Conservation (phyloP, 2,113 vertebrate species). For the Lepisosteus oculatus region DNA sequence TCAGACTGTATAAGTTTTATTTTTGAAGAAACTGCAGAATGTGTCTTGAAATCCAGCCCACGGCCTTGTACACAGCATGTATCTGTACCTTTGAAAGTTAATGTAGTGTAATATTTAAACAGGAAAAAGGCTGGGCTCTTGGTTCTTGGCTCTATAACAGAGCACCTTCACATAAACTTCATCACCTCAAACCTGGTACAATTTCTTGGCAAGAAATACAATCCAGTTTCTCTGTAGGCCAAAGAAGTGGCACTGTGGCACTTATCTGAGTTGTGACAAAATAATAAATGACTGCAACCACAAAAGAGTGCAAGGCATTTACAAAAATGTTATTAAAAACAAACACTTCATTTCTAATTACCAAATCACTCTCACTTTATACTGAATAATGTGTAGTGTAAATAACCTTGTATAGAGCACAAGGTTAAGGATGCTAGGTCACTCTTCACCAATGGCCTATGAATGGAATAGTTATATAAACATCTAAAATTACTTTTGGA, state of each 20-base stretch:
- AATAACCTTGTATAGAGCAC: conserved; percentile 12
- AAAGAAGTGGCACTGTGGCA: neutral
- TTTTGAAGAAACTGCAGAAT: no score
- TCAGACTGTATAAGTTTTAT: no score
- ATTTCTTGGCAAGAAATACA: neutral
- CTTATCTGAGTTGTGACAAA: neutral
- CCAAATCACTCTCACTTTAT: conserved; percentile 6
- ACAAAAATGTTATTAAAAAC: conserved; percentile 19
- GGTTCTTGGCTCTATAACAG: conserved; percentile 16
- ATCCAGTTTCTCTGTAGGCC: neutral
- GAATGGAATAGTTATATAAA: conserved; percentile 13
- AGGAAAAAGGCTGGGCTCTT: neutral
- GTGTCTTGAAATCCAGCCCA: no score
- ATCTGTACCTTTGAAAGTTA: neutral
- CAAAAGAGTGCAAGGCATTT: conserved; percentile 16
- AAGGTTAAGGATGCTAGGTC: conserved; percentile 6
- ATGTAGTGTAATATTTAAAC: neutral
- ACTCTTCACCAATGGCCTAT: conserved; percentile 1
- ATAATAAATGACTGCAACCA: neutral
- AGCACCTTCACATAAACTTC: neutral
- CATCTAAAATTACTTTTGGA: neutral
- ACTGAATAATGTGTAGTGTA: conserved; percentile 12
- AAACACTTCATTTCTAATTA: neutral
- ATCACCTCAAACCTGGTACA: neutral
- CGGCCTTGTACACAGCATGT: no score